Evolutionary conservation across 2,113 vertebrate species (phyloP), one percentile per base, ranked within the genome.

Genomic region (Gallinago jamesoni): DNA sequence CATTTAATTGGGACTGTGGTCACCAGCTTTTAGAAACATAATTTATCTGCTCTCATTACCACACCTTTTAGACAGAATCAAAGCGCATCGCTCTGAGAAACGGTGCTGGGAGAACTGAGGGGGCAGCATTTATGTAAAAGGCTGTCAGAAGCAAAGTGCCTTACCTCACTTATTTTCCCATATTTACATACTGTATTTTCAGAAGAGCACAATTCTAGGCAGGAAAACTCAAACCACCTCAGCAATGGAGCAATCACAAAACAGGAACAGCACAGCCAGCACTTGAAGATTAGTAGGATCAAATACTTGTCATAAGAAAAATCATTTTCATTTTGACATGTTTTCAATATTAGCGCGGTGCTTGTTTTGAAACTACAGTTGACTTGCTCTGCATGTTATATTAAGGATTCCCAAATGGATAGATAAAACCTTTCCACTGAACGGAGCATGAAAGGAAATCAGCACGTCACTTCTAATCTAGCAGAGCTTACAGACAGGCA

Each of bases 361-460:
- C 89, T 87, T 96, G 90, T 97, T 95, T 94, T 92, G 86, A 92
- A 96, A 92, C 70, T 87, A 52, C 56, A 84, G 92, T 73, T 90
- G 89, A 85, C 84, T 92, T 78, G 47, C 73, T 95, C 73, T 79
- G 85, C 73, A 56, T 87, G 77, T 89, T 89, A 57, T 47, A 78
- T 63, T 69, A 93, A 87, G 82, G 75, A 93, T 86, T 95, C 86
- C 92, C 92, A 88, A 88, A 93, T 52, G 81, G 81, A 69, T 82
- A 94, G 68, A 52, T 79, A 70, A 93, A 84, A 37, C 9, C 70
- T 74, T 79, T 87, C 55, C 7, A 89, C 41, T 43, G 95, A 94
- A 85, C 6, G 55, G 27, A 91, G 94, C 87, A 94, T 94, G 91
- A 91, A 95, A 94, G 70, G 45, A 89, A 96, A 85, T 89, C 89